Base-by-base conservation (phyloP, 2,888 invertebrate genomes). In the Lasioglossum leucozonium region DNA sequence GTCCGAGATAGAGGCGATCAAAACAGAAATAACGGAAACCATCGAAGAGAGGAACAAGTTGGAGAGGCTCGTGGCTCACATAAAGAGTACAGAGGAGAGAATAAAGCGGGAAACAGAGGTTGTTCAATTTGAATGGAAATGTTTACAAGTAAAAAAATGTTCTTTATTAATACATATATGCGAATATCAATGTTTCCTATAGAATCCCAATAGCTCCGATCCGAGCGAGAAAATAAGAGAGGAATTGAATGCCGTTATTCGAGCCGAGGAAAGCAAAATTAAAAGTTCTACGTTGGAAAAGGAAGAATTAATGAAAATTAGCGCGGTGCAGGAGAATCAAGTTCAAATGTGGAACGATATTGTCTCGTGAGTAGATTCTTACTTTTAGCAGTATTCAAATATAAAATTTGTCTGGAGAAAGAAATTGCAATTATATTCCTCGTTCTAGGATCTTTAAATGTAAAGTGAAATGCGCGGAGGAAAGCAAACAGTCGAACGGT, bases 281-380 rank as follows among this genome's bases (percentile, higher is more conserved):
- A 96, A 96, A 94, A 95, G 93, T 87, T 95, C 96, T 85, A 95
- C 95, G 79, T 96, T 96, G 89, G 96, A 96, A 93, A 96, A 96
- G 89, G 96, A 96, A 91, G 95, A 95, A 88, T 95, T 96, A 10
- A 96, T 96, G 92, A 95, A 95, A 93, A 82, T 87, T 0, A 81
- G 82, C 0, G 69, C 84, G 4, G 76, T 81, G 16, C 92, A 91
- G 44, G 93, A 92, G 34, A 92, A 85, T 77, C 94, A 94, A 85
- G 91, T 90, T 6, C 92, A 92, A 51, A 92, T 93, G 77, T 94
- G 94, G 94, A 91, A 88, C 44, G 91, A 92, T 85, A 78, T 94
- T 26, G 88, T 91, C 65, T 88, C 90, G 94, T 94, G 82, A 89
- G 92, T 84, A 76, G 22, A 72, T n/a, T 22, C 22, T 18, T 26